A percentile compares a stretch with the other conserved stretches of the same genome.
phyloP scores from a whole-genome alignment of 2,113 vertebrate genomes.

The Rana temporaria region DNA sequence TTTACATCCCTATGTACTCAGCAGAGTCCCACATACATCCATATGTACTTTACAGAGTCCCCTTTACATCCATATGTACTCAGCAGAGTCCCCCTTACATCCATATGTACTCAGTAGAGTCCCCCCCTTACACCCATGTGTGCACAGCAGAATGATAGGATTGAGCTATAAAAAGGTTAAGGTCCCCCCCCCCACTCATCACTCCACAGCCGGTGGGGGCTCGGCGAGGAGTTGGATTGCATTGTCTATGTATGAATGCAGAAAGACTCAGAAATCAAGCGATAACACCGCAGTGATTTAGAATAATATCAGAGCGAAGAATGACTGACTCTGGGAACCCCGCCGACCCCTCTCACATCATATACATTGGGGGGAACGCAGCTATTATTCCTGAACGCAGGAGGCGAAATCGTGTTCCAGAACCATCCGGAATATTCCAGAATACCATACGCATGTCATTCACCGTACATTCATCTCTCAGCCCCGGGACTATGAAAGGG shows the following conservation, averaged over 20 bases:
- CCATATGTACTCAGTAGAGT: no score
- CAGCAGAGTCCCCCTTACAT: no score
- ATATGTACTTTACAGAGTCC: no score
- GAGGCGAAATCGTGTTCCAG: background rate
- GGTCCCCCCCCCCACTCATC: background rate
- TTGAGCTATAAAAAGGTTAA: background rate
- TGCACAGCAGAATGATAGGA: no score
- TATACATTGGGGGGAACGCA: background rate
- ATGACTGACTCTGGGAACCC: slow-evolving; percentile 17
- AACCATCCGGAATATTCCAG: background rate
- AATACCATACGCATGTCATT: background rate
- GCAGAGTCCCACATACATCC: no score
- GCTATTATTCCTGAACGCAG: background rate
- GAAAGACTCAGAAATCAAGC: background rate
- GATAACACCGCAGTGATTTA: background rate
- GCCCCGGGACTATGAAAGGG: background rate
- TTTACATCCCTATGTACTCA: no score
- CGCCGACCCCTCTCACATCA: background rate
- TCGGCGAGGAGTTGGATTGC: background rate
- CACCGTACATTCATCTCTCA: background rate
- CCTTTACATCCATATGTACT: no score
- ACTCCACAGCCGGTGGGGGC: background rate
- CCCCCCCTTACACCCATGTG: no score
- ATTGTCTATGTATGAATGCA: background rate
- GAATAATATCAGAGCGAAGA: slow-evolving; percentile 26